phyloP scores from a whole-genome alignment of 2,113 vertebrate genomes.

The Taurulus bubalis region DNA sequence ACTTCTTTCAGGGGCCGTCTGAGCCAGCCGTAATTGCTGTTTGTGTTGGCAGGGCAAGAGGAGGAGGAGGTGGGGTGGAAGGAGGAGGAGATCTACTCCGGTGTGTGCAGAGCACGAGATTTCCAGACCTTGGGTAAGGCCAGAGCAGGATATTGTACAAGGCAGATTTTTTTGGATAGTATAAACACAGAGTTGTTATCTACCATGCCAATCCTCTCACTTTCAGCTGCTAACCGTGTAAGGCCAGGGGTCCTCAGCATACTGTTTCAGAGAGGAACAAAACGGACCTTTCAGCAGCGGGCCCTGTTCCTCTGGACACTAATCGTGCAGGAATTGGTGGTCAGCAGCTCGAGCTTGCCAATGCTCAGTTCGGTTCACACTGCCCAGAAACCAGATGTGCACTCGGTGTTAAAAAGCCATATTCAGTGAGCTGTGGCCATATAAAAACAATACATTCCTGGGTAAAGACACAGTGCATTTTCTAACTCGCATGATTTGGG shows the following conservation, averaged over 20 bases:
- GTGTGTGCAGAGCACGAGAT: conserved; percentile 87
- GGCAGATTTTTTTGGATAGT: conserved; percentile 87
- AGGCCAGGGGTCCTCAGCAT: conserved; percentile 75
- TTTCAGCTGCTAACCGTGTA: conserved; percentile 80
- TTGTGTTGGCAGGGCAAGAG: conserved; percentile 87
- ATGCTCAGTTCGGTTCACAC: conserved; percentile 73
- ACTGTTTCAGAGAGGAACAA: conserved; percentile 73
- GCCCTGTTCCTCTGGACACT: conserved; percentile 64
- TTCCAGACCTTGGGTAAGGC: conserved; percentile 90
- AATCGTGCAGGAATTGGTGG: conserved; percentile 71
- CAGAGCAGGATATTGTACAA: conserved; percentile 88
- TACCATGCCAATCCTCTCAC: conserved; percentile 80
- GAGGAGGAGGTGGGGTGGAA: conserved; percentile 63
- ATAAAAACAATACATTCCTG: conserved; percentile 78
- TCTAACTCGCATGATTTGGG: conserved; percentile 66
- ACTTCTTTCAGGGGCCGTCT: conserved; percentile 89
- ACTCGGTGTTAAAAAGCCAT: conserved; percentile 67
- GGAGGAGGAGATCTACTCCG: conserved; percentile 80
- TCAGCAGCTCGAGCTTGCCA: conserved; percentile 73
- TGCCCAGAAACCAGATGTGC: conserved; percentile 81
- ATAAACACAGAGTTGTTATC: conserved; percentile 89
- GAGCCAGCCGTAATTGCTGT: conserved; percentile 89
- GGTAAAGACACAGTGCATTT: conserved; percentile 73
- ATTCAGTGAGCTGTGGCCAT: conserved; percentile 71
- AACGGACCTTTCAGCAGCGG: conserved; percentile 73